Evolutionary conservation across 1,140 invertebrate genomes (phyloP).

Genomic region (Cotesia vestalis): DNA sequence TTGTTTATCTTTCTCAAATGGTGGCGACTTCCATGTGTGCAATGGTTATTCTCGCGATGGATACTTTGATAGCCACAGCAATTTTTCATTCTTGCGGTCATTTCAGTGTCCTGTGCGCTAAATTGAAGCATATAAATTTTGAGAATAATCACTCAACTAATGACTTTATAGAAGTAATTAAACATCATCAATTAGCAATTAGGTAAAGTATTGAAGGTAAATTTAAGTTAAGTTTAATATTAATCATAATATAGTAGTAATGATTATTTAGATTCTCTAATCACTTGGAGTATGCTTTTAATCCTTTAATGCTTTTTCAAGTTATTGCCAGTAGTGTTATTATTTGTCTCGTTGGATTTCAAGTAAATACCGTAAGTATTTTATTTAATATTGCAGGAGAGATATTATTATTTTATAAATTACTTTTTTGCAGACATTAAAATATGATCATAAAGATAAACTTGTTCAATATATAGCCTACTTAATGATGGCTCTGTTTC

Average conservation of each 20-base stretch:
- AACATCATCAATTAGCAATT: conserved; percentile 46
- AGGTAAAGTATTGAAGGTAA: conserved; percentile 24
- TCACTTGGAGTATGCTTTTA: conserved; percentile 48
- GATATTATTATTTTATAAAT: conserved; percentile 14
- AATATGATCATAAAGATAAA: conserved; percentile 38
- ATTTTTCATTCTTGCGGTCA: conserved; percentile 51
- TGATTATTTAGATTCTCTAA: conserved; percentile 45
- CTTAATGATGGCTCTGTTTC: conserved; percentile 50
- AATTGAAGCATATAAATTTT: conserved; percentile 38
- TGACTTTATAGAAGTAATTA: conserved; percentile 24
- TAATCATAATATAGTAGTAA: conserved; percentile 42
- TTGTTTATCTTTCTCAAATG: conserved; percentile 47
- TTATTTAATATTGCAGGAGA: not conserved
- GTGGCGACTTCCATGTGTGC: conserved; percentile 46
- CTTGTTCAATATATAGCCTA: conserved; percentile 45
- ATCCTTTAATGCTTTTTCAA: conserved; percentile 48
- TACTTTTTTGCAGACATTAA: conserved; percentile 43
- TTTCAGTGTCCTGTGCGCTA: conserved; percentile 44
- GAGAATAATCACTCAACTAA: conserved; percentile 6
- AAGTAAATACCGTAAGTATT: conserved; percentile 43
- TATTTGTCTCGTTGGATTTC: conserved; percentile 50
- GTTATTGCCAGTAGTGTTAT: conserved; percentile 49
- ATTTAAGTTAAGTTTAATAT: conserved; percentile 22
- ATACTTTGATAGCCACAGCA: conserved; percentile 50
- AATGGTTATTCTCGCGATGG: conserved; percentile 46